Percentiles rank a stretch among this genome's conserved stretches.
Conservation (phyloP, 2,888 invertebrate species). For the Caprella mutica region DNA sequence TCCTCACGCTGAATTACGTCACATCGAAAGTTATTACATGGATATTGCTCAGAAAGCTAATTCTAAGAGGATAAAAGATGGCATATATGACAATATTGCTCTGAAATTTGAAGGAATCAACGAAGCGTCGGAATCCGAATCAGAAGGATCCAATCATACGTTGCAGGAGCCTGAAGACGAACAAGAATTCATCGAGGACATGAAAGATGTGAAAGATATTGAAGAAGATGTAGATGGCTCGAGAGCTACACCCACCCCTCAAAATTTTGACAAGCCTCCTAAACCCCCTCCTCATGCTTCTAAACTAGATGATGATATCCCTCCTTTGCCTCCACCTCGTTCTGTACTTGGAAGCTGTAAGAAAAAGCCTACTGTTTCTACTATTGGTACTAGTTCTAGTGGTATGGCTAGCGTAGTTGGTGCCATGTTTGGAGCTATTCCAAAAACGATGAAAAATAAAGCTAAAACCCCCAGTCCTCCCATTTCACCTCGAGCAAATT, state of each 20-base stretch:
- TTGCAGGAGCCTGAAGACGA: slow-evolving; percentile 29
- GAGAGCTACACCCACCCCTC: slow-evolving; percentile 1
- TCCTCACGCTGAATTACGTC: slow-evolving; percentile 28
- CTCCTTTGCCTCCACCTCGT: slow-evolving; percentile 15
- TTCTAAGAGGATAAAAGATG: slow-evolving; percentile 19
- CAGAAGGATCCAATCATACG: slow-evolving; percentile 32
- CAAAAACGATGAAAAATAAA: neutral
- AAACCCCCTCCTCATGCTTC: neutral
- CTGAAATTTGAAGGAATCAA: slow-evolving; percentile 33
- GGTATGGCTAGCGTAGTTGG: neutral
- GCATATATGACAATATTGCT: slow-evolving; percentile 32
- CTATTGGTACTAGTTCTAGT: neutral
- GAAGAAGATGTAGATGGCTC: slow-evolving; percentile 17
- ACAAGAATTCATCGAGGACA: slow-evolving; percentile 18
- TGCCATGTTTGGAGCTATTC: neutral
- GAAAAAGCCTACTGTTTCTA: no score
- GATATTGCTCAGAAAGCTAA: slow-evolving; percentile 14
- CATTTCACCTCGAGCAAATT: no score
- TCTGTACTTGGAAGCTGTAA: no score
- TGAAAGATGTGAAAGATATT: slow-evolving; percentile 24
- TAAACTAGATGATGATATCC: neutral
- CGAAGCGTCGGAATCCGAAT: slow-evolving; percentile 32
- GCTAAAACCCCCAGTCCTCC: slow-evolving; percentile 4
- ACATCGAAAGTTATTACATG: slow-evolving; percentile 33
- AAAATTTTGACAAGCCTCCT: neutral